Percentiles rank a stretch among this genome's conserved stretches.
These are phyloP conservation scores for Mythimna impura DNA, from an alignment of 2,888 invertebrate species.

Conservation along the genomic window DNA sequence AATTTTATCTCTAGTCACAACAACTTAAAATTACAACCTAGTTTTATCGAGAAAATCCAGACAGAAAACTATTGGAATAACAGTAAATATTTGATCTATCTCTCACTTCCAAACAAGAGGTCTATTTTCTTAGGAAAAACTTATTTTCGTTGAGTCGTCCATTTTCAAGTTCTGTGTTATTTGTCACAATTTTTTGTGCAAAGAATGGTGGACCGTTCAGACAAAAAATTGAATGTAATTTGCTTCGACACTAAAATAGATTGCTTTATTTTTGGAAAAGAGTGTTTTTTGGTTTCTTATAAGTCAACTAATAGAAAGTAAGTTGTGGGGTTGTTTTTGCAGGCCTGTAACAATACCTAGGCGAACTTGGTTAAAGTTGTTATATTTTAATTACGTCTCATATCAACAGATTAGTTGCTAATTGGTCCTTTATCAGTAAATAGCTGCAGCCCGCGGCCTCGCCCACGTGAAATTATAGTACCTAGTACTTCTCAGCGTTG, in stretches of 20 bases:
- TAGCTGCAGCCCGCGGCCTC: too few relatives aligned
- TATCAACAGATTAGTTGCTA: too few relatives aligned
- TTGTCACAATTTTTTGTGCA: neutral
- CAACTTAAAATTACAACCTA: constrained; percentile 7
- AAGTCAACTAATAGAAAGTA: neutral
- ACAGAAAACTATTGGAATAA: constrained; percentile 8
- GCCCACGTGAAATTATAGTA: too few relatives aligned
- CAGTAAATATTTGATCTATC: constrained; percentile 43
- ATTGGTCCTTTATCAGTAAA: too few relatives aligned
- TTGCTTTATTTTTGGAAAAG: constrained; percentile 14
- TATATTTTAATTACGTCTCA: too few relatives aligned
- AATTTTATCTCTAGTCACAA: neutral
- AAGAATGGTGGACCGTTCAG: too few relatives aligned
- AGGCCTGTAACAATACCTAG: neutral
- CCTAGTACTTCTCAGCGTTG: too few relatives aligned
- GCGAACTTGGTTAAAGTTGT: too few relatives aligned
- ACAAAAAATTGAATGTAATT: neutral
- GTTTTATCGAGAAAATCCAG: constrained; percentile 6
- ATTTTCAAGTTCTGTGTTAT: constrained; percentile 23
- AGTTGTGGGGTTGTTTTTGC: neutral
- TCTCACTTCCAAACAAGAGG: constrained; percentile 13
- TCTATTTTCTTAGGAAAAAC: constrained; percentile 10
- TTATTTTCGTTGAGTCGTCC: constrained; percentile 21
- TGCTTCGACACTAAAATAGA: constrained; percentile 9
- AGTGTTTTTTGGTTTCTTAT: neutral